Evolutionary conservation across 2,797 vertebrate genomes (phyloP).

Genomic region (Helicolenus hilgendorfi): DNA sequence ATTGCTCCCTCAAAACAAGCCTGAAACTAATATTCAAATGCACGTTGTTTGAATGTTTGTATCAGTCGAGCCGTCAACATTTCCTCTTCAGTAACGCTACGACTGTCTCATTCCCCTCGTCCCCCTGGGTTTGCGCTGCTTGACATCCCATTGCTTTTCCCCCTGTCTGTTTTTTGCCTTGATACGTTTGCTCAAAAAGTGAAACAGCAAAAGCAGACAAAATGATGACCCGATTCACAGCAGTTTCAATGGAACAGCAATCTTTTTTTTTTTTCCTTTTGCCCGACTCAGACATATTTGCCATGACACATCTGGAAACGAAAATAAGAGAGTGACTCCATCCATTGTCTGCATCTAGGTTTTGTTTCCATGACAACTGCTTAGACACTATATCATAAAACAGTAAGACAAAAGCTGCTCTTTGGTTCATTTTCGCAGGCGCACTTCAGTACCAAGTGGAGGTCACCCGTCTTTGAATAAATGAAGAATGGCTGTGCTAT

Average conservation of each 20-base stretch:
- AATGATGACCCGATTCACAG: slow-evolving; percentile 47
- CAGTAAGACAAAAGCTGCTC: background rate
- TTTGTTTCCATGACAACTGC: slow-evolving; percentile 42
- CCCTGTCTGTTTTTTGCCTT: slow-evolving; percentile 15
- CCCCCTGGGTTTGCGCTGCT: slow-evolving; percentile 53
- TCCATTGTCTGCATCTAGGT: slow-evolving; percentile 13
- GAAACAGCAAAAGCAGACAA: slow-evolving; percentile 52
- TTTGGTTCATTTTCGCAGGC: background rate
- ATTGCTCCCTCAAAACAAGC: slow-evolving; percentile 26
- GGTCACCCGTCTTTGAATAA: slow-evolving; percentile 41
- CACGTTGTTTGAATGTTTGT: slow-evolving; percentile 45
- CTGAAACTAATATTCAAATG: slow-evolving; percentile 35
- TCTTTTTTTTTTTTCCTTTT: background rate
- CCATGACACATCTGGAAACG: slow-evolving; percentile 13
- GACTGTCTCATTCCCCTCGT: slow-evolving; percentile 44
- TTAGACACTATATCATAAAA: slow-evolving; percentile 12
- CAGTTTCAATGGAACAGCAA: slow-evolving; percentile 20
- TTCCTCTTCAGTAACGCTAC: slow-evolving; percentile 11
- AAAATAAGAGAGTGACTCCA: slow-evolving; percentile 13
- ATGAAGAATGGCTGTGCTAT: background rate
- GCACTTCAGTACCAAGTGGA: background rate
- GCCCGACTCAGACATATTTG: slow-evolving; percentile 18
- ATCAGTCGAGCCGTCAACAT: slow-evolving; percentile 17
- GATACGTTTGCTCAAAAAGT: slow-evolving; percentile 44
- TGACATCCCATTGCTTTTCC: slow-evolving; percentile 65